These are phyloP conservation scores for Phylloscopus collybita DNA, from an alignment of 2,797 vertebrate species.

Conservation along the genomic window DNA sequence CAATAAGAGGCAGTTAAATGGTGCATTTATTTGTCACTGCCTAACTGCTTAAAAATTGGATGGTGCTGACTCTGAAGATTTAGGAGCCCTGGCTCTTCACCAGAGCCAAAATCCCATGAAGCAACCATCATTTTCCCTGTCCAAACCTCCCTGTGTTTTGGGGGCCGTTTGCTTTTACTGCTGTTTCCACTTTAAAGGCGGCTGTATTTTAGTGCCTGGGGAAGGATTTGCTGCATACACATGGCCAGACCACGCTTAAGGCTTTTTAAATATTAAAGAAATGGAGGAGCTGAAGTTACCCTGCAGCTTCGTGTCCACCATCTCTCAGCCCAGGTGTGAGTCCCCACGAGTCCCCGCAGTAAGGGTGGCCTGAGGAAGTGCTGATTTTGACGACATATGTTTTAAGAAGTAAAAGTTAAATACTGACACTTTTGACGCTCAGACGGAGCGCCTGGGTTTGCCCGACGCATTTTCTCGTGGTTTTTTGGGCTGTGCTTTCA, in stretches of 20 bases:
- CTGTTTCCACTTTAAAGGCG: not conserved
- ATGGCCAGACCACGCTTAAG: not conserved
- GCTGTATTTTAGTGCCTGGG: not conserved
- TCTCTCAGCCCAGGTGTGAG: not conserved
- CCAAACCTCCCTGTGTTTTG: not conserved
- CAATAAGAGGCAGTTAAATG: slow-evolving; percentile 60
- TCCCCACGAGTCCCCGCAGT: not conserved
- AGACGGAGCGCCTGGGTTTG: fast-evolving
- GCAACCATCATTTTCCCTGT: not conserved
- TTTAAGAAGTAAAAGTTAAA: not conserved
- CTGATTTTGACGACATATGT: not conserved
- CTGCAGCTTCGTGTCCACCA: not conserved
- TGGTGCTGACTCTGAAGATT: slow-evolving; percentile 28
- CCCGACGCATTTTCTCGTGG: not conserved
- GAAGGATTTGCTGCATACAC: not conserved
- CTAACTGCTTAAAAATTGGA: slow-evolving; percentile 60
- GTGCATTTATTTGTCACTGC: slow-evolving; percentile 61
- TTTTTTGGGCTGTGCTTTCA: not conserved
- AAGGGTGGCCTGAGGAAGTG: not conserved
- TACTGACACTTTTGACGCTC: not conserved
- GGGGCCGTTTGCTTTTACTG: not conserved
- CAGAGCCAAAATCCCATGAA: slow-evolving; percentile 28
- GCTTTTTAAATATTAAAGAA: slow-evolving; percentile 1
- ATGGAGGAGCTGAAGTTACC: not conserved
- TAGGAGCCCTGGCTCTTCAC: slow-evolving; percentile 33